A percentile compares a stretch with the other conserved stretches of the same genome.
Evolutionary conservation across 2,113 vertebrate species (phyloP).

Genomic region (Festucalex cinctus): DNA sequence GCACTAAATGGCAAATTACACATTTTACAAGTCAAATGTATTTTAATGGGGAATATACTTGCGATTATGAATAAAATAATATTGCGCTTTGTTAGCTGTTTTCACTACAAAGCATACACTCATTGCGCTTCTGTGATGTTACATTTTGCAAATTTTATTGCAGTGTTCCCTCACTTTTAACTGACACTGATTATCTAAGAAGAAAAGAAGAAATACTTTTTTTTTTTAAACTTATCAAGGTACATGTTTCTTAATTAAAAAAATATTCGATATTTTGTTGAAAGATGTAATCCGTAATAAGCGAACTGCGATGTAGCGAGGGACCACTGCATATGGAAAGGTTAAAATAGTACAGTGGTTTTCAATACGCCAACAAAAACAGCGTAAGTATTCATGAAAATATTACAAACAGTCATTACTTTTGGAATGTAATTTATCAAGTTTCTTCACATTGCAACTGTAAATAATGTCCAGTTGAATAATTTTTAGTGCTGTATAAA

Average conservation of each 20-base stretch:
- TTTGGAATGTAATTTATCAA: background rate
- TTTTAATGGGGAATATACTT: slow-evolving; percentile 5
- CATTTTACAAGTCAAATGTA: background rate
- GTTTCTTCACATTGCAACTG: background rate
- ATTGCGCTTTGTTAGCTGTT: background rate
- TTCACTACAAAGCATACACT: background rate
- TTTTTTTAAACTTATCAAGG: too few species aligned
- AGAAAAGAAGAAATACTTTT: too few species aligned
- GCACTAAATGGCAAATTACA: background rate
- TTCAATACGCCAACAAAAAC: background rate
- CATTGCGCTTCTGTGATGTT: background rate
- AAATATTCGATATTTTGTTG: too few species aligned
- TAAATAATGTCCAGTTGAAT: too few species aligned
- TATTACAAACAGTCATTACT: background rate
- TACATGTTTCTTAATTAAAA: too few species aligned
- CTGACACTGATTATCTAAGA: too few species aligned
- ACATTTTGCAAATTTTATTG: background rate
- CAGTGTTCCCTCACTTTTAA: too few species aligned
- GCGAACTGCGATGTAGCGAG: too few species aligned
- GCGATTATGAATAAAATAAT: background rate
- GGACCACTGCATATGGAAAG: background rate
- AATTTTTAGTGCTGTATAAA: too few species aligned
- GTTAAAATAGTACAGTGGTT: background rate
- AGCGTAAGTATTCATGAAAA: background rate
- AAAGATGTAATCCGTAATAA: too few species aligned